Evolutionary conservation across 2,888 invertebrate genomes (phyloP).

Genomic region (Masnerella sp.): DNA sequence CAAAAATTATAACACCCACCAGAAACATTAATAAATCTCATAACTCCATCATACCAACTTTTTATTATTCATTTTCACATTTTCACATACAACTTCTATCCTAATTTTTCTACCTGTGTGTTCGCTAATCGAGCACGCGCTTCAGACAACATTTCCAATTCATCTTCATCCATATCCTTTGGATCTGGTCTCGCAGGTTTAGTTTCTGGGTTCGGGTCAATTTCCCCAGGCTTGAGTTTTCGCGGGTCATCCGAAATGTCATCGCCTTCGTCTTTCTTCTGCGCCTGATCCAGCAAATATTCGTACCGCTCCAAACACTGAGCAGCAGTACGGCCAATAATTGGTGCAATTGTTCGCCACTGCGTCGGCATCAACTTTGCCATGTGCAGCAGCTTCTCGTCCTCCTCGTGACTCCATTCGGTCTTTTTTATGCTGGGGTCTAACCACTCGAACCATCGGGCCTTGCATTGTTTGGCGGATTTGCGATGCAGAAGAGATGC

Average conservation of each 20-base stretch:
- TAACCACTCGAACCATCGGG: slow-evolving; percentile 99
- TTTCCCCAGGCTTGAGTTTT: slow-evolving; percentile 98
- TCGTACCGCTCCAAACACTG: slow-evolving; percentile 99
- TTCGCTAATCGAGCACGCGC: slow-evolving; percentile 98
- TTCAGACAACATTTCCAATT: slow-evolving; percentile 99
- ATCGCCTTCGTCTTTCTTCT: slow-evolving; percentile 96
- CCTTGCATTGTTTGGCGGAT: slow-evolving; percentile 99
- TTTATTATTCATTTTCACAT: too few relatives aligned
- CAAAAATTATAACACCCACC: too few relatives aligned
- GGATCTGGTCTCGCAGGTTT: slow-evolving; percentile 99
- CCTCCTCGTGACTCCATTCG: slow-evolving; percentile 99
- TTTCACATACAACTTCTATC: too few relatives aligned
- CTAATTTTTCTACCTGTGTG: too few relatives aligned
- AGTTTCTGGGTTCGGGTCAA: slow-evolving; percentile 99
- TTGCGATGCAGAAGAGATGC: slow-evolving; percentile 98
- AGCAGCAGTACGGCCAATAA: slow-evolving; percentile 98
- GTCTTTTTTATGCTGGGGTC: slow-evolving; percentile 99
- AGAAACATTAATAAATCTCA: too few relatives aligned
- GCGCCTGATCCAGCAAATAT: slow-evolving; percentile 97
- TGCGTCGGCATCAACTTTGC: slow-evolving; percentile 99
- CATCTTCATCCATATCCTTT: slow-evolving; percentile 99
- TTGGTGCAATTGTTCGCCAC: slow-evolving; percentile 99
- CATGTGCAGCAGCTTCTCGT: slow-evolving; percentile 97
- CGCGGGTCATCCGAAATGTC: slow-evolving; percentile 96
- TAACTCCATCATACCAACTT: too few relatives aligned